Evolutionary conservation across 2,888 invertebrate genomes (phyloP).

Genomic region (Caenorhabditis afra): DNA sequence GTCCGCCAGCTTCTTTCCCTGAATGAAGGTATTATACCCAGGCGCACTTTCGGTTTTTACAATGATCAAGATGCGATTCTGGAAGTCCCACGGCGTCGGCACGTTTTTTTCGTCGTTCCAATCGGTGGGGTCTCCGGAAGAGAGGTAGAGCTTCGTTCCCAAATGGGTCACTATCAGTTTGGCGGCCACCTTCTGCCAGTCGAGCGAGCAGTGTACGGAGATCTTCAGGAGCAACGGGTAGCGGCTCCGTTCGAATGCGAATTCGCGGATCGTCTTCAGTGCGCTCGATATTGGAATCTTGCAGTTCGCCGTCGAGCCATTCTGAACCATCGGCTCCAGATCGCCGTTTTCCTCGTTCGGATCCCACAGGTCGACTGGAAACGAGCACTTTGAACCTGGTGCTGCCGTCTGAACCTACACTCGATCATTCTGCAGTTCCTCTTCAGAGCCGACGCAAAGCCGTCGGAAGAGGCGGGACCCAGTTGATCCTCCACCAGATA

Average conservation of each 20-base stretch:
- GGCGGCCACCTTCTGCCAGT: slow-evolving; percentile 82
- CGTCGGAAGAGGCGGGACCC: slow-evolving; percentile 83
- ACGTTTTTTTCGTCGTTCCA: slow-evolving; percentile 71
- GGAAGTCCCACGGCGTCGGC: slow-evolving; percentile 77
- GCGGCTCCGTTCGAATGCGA: slow-evolving; percentile 82
- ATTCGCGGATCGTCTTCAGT: slow-evolving; percentile 82
- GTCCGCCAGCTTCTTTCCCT: slow-evolving; percentile 56
- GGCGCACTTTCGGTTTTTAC: slow-evolving; percentile 6
- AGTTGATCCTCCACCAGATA: slow-evolving; percentile 83
- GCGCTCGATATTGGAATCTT: slow-evolving; percentile 79
- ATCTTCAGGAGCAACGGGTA: slow-evolving; percentile 83
- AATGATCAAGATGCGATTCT: slow-evolving; percentile 73
- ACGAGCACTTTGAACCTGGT: slow-evolving; percentile 2
- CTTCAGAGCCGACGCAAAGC: slow-evolving; percentile 83
- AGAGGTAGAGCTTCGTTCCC: slow-evolving; percentile 62
- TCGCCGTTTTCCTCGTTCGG: slow-evolving; percentile 79
- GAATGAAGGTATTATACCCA: not conserved
- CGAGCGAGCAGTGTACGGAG: slow-evolving; percentile 82
- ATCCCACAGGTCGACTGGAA: slow-evolving; percentile 84
- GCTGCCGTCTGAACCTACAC: slow-evolving; percentile 80
- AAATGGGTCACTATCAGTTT: slow-evolving; percentile 68
- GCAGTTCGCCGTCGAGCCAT: slow-evolving; percentile 83
- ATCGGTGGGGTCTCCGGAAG: slow-evolving; percentile 66
- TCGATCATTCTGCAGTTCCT: slow-evolving; percentile 84
- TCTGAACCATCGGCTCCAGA: slow-evolving; percentile 82